Evolutionary conservation across 2,113 vertebrate genomes (phyloP), one percentile per base, ranked within the genome.

Genomic region (Rhinoderma darwinii): DNA sequence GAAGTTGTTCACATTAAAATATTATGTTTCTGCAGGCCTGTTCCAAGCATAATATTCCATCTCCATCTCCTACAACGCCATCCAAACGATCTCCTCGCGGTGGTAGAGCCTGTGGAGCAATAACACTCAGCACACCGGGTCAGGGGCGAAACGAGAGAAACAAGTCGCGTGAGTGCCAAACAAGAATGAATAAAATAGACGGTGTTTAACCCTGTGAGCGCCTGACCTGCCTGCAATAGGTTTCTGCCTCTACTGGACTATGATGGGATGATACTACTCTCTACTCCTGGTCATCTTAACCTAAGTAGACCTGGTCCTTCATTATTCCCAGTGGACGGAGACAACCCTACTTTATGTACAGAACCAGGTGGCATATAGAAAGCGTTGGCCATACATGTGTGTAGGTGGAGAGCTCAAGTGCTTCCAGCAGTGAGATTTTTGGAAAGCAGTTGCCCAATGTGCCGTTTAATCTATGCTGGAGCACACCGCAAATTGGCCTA

Each of bases 1-100:
- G 81, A 83, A 70, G 63, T 83, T 70, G 81, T 70, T 30, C 63
- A 37, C 81, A 83, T 70, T 83, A 50, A 83, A 41, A 20, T 83
- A 70, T 68, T 68, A 68, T 70, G 61, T n/a, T 15, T 32, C 44
- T 27, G 20, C 80, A 66, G 61, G 59, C 80, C 1, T 22, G 56
- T 68, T 82, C 59, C 37, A 82, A 44, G 59, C 56, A 61, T 41
- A 63, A 66, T 44, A 44, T 82, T 82, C 80, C 80, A 39, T 61
- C 9, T 76, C 77, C 18, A 30, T 56, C 50, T 17, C 32, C 30
- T 20, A 56, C 47, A 35, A 59, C 59, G 27, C 54, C 27, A 79
- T 79, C 47, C 15, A 35, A 51, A 78, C 7, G n/a, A 78, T 44
- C 75, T 78, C 75, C 47, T 51, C 32, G 8, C 30, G 32, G 51